These are phyloP conservation scores for Panthera tigris DNA, from an alignment of 2,113 vertebrate species.

Conservation along the genomic window DNA sequence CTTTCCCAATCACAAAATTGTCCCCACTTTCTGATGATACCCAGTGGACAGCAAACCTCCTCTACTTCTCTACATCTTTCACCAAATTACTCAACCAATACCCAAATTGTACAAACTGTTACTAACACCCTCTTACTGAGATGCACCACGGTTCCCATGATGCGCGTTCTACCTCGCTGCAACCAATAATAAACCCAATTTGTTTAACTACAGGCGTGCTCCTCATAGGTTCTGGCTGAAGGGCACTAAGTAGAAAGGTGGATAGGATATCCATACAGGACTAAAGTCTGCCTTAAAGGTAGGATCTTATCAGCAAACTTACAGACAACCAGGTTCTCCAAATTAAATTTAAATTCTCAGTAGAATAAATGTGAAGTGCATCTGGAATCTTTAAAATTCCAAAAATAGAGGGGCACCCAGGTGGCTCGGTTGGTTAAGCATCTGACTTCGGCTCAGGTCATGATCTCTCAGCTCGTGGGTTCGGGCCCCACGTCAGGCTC, in stretches of 20 bases:
- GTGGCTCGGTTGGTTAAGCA: too few relatives aligned
- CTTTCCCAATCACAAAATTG: not conserved
- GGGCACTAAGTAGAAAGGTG: not conserved
- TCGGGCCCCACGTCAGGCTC: too few relatives aligned
- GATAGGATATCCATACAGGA: not conserved
- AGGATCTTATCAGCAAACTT: not conserved
- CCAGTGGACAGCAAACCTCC: fast-evolving
- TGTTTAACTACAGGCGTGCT: not conserved
- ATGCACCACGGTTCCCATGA: not conserved
- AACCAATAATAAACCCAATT: not conserved
- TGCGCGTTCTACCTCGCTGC: not conserved
- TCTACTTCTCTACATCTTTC: not conserved
- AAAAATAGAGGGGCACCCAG: not conserved
- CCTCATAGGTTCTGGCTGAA: not conserved
- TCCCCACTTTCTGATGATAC: not conserved
- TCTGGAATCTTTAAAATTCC: not conserved
- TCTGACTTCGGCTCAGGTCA: too few relatives aligned
- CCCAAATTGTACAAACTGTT: not conserved
- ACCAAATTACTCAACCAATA: not conserved
- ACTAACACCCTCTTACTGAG: not conserved
- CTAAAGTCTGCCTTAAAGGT: not conserved
- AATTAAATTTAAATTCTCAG: not conserved
- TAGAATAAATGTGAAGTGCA: not conserved
- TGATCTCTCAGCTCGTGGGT: too few relatives aligned
- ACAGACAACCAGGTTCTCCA: not conserved